phyloP scores from a whole-genome alignment of 2,888 invertebrate species.

The Cryptops parisi region DNA sequence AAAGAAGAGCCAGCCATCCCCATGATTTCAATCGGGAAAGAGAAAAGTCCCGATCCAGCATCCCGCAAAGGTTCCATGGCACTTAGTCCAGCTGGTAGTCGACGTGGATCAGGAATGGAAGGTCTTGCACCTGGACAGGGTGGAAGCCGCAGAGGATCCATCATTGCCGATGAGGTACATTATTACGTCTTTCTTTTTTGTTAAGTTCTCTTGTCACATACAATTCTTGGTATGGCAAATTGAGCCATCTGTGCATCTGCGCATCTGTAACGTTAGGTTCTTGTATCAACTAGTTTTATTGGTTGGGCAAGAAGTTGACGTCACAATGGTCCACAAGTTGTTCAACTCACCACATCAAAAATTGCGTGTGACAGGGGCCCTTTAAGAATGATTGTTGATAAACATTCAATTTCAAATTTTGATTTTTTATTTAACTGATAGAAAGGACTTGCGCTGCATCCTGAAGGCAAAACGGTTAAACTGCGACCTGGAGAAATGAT shows the following conservation, averaged over 20 bases:
- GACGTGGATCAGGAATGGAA: conserved; percentile 75
- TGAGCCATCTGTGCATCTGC: no score
- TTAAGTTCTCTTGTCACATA: neutral
- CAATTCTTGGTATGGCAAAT: no score
- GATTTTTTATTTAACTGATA: conserved; percentile 19
- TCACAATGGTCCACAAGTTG: no score
- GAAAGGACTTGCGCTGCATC: conserved; percentile 24
- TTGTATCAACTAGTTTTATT: no score
- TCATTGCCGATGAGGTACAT: conserved; percentile 81
- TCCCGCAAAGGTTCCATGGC: conserved; percentile 59
- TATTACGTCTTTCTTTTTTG: neutral
- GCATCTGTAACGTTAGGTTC: no score
- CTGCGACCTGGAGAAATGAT: conserved; percentile 25
- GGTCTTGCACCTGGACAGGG: conserved; percentile 13
- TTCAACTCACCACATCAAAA: no score
- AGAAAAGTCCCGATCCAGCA: conserved; percentile 45
- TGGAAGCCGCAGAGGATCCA: conserved; percentile 56
- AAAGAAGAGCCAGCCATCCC: conserved; percentile 23
- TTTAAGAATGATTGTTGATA: neutral
- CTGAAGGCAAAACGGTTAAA: conserved; percentile 23
- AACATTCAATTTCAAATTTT: neutral
- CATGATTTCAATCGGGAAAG: conserved; percentile 66
- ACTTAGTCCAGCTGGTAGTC: conserved; percentile 47
- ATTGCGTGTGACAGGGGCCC: no score
- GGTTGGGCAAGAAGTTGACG: no score